Evolutionary conservation across 2,888 invertebrate species (phyloP), one percentile per base, ranked within the genome.

Genomic region (Cantharis rufa): DNA sequence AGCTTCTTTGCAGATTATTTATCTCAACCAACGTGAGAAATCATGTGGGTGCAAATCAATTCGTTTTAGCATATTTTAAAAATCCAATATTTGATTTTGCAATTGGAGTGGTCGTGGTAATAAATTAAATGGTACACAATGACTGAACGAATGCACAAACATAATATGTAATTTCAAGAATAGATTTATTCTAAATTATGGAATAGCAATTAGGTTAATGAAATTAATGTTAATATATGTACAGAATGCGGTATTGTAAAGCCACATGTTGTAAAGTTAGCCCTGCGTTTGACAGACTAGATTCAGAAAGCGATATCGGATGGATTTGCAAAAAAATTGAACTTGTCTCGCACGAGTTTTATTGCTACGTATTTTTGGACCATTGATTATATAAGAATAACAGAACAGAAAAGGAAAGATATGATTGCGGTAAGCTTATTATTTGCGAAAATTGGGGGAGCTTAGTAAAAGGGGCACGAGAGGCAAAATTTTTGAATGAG

Each of bases 401-500:
- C n/a, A 16, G 62, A 71, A 71, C 48, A 72, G 74, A 76, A 74
- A 77, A 74, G 71, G 75, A 79, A 64, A 70, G 73, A 74, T 70
- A 75, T 80, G 79, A 80, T 79, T 79, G 78, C 78, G 78, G 76
- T 75, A 74, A 75, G 72, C 72, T 77, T 70, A 79, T 80, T 81
- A 81, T 81, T 78, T 79, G 76, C 27, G 79, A 76, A 80, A 80
- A 80, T 78, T 78, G 75, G 79, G 81, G 81, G 77, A 74, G 73
- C 68, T 64, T 61, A 61, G 70, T 76, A 78, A 81, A 83, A 81
- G 83, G 82, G 84, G 85, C 85, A 83, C 84, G 85, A 84, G 83
- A 82, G 83, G 84, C 82, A 81, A 80, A 83, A 81, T 85, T 86
- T 85, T 86, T 90, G 89, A 91, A 91, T 91, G 90, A 89, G 90